Evolutionary conservation across 2,797 vertebrate species (phyloP).

Genomic region (Monodelphis domestica): DNA sequence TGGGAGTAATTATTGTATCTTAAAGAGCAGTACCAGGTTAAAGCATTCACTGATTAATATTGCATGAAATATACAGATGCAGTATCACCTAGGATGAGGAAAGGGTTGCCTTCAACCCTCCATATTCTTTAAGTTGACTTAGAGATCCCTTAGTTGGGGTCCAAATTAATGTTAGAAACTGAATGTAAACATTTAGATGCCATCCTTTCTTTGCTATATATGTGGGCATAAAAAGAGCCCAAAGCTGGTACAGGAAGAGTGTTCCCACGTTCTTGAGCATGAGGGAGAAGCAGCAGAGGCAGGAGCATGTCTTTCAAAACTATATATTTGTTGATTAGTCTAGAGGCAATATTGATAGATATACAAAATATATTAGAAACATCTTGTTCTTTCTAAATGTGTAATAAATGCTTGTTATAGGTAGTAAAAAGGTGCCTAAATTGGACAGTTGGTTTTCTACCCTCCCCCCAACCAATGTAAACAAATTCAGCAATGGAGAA

Average conservation of each 20-base stretch:
- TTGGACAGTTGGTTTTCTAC: constrained; percentile 74
- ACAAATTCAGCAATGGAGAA: constrained; percentile 76
- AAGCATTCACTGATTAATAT: constrained; percentile 82
- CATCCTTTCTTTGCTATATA: constrained; percentile 61
- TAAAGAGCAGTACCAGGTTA: constrained; percentile 80
- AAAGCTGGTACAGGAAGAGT: constrained; percentile 73
- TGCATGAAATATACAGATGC: constrained; percentile 79
- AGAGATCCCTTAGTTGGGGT: constrained; percentile 69
- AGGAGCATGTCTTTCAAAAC: constrained; percentile 81
- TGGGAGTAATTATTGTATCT: constrained; percentile 75
- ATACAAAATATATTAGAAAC: constrained; percentile 88
- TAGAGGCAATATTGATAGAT: constrained; percentile 82
- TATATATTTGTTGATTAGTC: constrained; percentile 73
- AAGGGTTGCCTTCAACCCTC: constrained; percentile 37
- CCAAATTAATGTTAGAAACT: constrained; percentile 64
- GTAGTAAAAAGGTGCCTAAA: constrained; percentile 84
- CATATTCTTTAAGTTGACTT: constrained; percentile 42
- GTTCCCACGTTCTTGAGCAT: constrained; percentile 72
- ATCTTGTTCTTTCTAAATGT: constrained; percentile 82
- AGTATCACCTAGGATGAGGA: constrained; percentile 69
- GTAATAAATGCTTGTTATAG: constrained; percentile 78
- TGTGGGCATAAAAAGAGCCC: constrained; percentile 82
- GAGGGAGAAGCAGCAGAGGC: constrained; percentile 72
- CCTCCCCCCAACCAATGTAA: constrained; percentile 53
- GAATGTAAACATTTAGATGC: constrained; percentile 82